These are phyloP conservation scores for Torymus aiolomorphi DNA, from an alignment of 2,888 invertebrate species.

Conservation along the genomic window DNA sequence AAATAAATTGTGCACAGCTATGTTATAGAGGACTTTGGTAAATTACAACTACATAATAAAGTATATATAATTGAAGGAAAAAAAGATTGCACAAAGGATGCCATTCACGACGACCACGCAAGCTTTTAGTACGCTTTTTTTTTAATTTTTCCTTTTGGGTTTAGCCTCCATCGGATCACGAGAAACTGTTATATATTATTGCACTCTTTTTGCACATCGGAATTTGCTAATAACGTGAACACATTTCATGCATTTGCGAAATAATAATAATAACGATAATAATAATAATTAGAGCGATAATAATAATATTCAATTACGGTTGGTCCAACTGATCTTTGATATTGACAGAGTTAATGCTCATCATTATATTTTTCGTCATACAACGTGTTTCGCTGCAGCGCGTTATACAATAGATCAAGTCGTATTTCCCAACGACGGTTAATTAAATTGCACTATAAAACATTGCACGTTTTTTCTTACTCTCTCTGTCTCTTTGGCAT, in stretches of 20 bases:
- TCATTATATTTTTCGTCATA: not conserved
- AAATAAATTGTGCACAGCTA: conserved; percentile 47
- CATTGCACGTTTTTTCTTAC: conserved; percentile 65
- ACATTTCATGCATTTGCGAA: not conserved
- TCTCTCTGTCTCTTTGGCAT: conserved; percentile 68
- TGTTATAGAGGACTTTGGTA: conserved; percentile 48
- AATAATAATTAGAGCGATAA: conserved; percentile 19
- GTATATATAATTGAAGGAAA: not conserved
- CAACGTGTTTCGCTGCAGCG: not conserved
- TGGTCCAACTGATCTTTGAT: conserved; percentile 45
- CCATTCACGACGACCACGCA: conserved; percentile 17
- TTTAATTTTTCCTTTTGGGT: conserved; percentile 44
- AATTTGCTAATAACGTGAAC: not conserved
- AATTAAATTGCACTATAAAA: conserved; percentile 69
- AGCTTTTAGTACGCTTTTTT: conserved; percentile 10
- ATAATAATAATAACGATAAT: conserved; percentile 1
- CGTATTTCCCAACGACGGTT: conserved; percentile 41
- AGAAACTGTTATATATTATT: conserved; percentile 12
- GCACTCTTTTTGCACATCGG: not conserved
- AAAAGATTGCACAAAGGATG: conserved; percentile 4
- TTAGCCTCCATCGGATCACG: conserved; percentile 48
- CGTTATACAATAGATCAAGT: conserved; percentile 47
- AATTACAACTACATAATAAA: conserved; percentile 41
- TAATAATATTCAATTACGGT: conserved; percentile 60
- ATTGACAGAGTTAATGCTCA: conserved; percentile 10